Evolutionary conservation across 2,797 vertebrate species (phyloP).

Genomic region (Coracias cyanogaster): DNA sequence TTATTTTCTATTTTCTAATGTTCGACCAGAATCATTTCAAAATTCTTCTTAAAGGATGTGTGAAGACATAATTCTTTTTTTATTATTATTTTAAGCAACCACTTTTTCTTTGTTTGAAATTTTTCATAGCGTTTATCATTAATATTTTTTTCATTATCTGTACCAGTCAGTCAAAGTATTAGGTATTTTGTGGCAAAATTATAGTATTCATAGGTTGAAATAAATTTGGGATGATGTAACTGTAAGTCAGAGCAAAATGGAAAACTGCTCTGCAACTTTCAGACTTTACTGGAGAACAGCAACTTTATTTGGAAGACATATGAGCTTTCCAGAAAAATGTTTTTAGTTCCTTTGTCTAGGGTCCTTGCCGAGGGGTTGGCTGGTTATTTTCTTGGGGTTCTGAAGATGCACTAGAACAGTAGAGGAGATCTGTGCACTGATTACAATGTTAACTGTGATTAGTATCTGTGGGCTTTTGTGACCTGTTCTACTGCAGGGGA

Average conservation of each 20-base stretch:
- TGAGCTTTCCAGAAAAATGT: neutral
- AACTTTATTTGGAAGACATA: neutral
- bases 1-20: neutral
- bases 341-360: neutral
- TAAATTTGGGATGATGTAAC: neutral
- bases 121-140: neutral
- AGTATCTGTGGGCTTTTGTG: neutral
- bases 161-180: neutral
- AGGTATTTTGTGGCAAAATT: neutral
- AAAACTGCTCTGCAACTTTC: neutral
- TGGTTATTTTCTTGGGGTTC: neutral
- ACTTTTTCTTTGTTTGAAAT: neutral
- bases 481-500: neutral
- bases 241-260: constrained; percentile 2
- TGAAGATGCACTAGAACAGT: neutral
- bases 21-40: neutral
- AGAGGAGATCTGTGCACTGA: neutral
- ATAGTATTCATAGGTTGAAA: neutral
- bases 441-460: neutral
- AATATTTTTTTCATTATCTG: neutral
- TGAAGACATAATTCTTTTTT: neutral
- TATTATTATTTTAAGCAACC: neutral
- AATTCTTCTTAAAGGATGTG: neutral
- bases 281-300: neutral
- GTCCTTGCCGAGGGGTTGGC: neutral